These are phyloP conservation scores for Montipora sp. DNA, from an alignment of 64 coral and sea anemone genomes.

Conservation along the genomic window DNA sequence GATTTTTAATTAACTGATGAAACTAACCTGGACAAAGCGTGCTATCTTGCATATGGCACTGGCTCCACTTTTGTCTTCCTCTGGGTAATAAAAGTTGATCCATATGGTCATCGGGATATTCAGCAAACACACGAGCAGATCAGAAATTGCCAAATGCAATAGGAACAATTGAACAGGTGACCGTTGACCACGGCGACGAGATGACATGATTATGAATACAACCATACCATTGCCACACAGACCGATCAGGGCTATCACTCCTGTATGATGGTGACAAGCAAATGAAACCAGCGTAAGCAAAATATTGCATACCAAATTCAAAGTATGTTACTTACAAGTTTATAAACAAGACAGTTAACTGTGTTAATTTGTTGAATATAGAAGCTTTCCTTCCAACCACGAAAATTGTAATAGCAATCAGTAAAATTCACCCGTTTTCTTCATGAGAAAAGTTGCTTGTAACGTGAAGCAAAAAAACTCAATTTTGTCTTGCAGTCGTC, in stretches of 20 bases:
- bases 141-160: conserved; percentile 78
- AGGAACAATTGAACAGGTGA: conserved; percentile 72
- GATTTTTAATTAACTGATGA: no score
- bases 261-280: neutral
- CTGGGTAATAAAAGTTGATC: conserved; percentile 63
- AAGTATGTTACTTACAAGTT: no score
- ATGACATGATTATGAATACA: conserved; percentile 55
- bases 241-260: conserved; percentile 62
- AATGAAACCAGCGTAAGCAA: no score
- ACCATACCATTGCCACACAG: conserved; percentile 73
- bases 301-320: no score
- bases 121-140: conserved; percentile 79
- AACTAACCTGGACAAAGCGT: conserved; percentile 80
- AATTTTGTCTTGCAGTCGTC: no score
- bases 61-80: conserved; percentile 38
- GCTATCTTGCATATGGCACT: conserved; percentile 66
- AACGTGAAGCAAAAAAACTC: no score
- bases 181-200: conserved; percentile 54
- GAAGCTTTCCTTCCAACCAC: no score
- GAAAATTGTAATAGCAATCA: no score
- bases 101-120: conserved; percentile 88
- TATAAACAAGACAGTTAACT: no score
- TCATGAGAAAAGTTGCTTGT: no score
- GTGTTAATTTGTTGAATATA: no score
- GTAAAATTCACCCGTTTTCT: no score